Base-by-base conservation (phyloP, 1,140 invertebrate species). In the Pantala flavescens region DNA sequence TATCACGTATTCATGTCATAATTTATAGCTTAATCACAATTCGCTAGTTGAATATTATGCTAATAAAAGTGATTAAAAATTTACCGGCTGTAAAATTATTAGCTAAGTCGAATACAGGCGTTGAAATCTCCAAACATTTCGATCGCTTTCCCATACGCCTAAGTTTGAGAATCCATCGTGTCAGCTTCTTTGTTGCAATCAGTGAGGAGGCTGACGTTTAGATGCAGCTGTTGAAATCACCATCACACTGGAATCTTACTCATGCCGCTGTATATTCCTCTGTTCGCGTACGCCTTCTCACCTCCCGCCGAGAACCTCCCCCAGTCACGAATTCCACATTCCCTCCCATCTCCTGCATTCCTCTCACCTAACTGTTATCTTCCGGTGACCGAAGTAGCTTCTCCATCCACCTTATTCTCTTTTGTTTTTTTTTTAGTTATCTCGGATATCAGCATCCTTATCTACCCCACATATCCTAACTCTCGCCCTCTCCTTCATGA, bases 321-420 rank as follows among this genome's bases (percentile, higher is more conserved):
- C 49, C 49, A 63, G 49, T 63, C 49, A 63, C 49, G 49, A 63
- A 63, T 63, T 63, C 49, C 49, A 63, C 49, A 63, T 63, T 63
- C 49, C 49, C 49, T 63, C 49, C 49, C 49, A 16, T 21, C n/a
- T 21, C 49, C 49, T 63, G 49, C 49, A 63, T 63, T 63, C 49
- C 49, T 63, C n/a, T 63, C 49, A 21, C 49, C 49, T 63, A 63
- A 63, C 49, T 63, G 49, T 63, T 63, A 63, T 63, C 49, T 63
- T 63, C 49, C 49, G 49, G 49, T 63, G 49, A 63, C 49, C 49
- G 49, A 63, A 63, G 49, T 63, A 63, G 49, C 49, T 63, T 63
- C 49, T 63, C 49, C n/a, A 3, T 63, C 49, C 14, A 63, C 49
- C 49, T 63, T 5, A 21, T 63, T 21, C 49, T 63, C 49, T 63